These are phyloP conservation scores for Spatula versicolor DNA, from an alignment of 2,797 vertebrate species.

Conservation along the genomic window DNA sequence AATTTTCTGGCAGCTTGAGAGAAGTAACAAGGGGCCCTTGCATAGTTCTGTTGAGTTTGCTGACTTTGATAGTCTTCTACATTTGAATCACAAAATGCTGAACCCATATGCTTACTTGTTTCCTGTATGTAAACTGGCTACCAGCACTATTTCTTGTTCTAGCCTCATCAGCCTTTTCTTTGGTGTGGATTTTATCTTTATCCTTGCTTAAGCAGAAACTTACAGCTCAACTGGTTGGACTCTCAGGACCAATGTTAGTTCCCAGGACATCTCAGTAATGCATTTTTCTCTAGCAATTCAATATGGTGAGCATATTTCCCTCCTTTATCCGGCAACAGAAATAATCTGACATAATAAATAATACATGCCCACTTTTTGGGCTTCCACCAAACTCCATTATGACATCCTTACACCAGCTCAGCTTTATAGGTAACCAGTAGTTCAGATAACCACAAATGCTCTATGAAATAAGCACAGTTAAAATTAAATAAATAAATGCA, in stretches of 20 bases:
- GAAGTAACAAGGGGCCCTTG: not conserved
- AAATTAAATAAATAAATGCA: slow-evolving; percentile 3
- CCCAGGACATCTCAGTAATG: not conserved
- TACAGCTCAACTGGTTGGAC: not conserved
- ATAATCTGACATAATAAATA: not conserved
- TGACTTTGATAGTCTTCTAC: not conserved
- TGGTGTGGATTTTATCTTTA: not conserved
- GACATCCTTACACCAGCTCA: not conserved
- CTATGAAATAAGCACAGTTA: not conserved
- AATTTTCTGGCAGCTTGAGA: not conserved
- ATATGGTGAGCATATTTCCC: not conserved
- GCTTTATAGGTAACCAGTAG: not conserved
- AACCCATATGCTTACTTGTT: not conserved
- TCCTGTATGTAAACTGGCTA: not conserved
- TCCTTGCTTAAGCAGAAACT: not conserved
- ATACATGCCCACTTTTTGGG: not conserved
- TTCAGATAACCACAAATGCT: not conserved
- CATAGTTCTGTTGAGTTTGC: not conserved
- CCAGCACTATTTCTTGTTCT: not conserved
- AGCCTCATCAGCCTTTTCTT: not conserved
- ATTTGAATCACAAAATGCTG: not conserved
- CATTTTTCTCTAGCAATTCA: not conserved
- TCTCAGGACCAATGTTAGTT: not conserved
- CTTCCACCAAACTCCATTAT: not conserved
- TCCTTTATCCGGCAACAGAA: not conserved